phyloP scores from a whole-genome alignment of 2,797 vertebrate genomes.

The Bucorvus abyssinicus region DNA sequence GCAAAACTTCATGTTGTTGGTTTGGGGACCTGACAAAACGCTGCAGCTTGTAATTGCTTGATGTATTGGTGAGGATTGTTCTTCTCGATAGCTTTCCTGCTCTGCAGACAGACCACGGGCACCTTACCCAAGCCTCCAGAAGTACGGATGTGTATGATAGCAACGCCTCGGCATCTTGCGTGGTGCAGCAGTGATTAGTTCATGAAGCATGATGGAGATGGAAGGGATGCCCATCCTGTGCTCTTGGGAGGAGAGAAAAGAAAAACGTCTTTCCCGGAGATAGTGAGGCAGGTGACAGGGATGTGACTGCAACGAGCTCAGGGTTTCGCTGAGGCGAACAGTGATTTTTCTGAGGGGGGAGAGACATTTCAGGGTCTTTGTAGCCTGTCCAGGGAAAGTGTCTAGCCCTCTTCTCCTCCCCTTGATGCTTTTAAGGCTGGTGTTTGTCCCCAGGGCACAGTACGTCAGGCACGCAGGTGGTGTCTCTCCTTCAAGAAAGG shows the following conservation, averaged over 20 bases:
- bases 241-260: conserved; percentile 66
- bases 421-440: background rate
- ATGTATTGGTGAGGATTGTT: background rate
- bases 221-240: conserved; percentile 91
- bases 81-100: background rate
- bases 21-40: background rate
- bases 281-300: background rate
- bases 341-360: background rate
- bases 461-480: rapidly evolving
- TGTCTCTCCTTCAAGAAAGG: background rate
- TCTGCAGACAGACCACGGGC: background rate
- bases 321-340: background rate
- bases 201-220: conserved; percentile 90
- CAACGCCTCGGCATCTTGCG: conserved; percentile 81
- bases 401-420: background rate
- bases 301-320: rapidly evolving
- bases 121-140: conserved; percentile 86
- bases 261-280: background rate
- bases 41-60: background rate
- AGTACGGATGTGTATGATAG: conserved; percentile 85
- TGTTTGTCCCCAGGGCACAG: background rate
- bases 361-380: background rate
- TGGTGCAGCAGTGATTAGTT: conserved; percentile 90
- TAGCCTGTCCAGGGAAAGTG: background rate
- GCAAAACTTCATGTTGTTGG: background rate